Conservation (phyloP, 2,797 vertebrate species). For the Tauraco hartlaubi region DNA sequence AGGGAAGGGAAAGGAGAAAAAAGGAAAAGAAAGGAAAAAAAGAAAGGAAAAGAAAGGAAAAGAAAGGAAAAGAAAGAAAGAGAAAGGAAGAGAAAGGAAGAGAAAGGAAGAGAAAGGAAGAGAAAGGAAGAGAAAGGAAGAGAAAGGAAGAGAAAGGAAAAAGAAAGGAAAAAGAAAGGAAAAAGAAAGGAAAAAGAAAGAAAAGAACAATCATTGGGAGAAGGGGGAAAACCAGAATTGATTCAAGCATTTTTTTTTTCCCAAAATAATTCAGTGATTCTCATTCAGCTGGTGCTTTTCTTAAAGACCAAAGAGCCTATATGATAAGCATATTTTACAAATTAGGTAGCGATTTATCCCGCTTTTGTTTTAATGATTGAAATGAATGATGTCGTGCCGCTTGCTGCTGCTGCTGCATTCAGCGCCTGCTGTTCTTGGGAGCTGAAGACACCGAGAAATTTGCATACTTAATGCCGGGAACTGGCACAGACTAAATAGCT, state of each 20-base stretch:
- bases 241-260: conserved; percentile 33
- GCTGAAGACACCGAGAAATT: conserved; percentile 88
- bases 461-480: conserved; percentile 88
- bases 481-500: conserved; percentile 86
- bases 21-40: neutral
- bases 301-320: conserved; percentile 78
- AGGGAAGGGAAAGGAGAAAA: too few species aligned
- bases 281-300: conserved; percentile 88
- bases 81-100: conserved; percentile 34
- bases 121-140: too few species aligned
- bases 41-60: conserved; percentile 30
- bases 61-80: neutral
- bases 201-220: conserved; percentile 61
- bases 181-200: neutral
- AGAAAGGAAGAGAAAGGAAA: too few species aligned
- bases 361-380: conserved; percentile 92
- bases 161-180: neutral
- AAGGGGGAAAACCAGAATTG: conserved; percentile 26
- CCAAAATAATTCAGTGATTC: conserved; percentile 87
- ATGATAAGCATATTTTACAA: conserved; percentile 90
- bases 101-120: too few species aligned
- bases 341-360: conserved; percentile 89
- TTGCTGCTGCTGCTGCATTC: conserved; percentile 73
- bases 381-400: conserved; percentile 89
- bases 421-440: conserved; percentile 86